These are phyloP conservation scores for Tigriopus japonicus DNA, from an alignment of 1,140 invertebrate genomes.

Conservation along the genomic window DNA sequence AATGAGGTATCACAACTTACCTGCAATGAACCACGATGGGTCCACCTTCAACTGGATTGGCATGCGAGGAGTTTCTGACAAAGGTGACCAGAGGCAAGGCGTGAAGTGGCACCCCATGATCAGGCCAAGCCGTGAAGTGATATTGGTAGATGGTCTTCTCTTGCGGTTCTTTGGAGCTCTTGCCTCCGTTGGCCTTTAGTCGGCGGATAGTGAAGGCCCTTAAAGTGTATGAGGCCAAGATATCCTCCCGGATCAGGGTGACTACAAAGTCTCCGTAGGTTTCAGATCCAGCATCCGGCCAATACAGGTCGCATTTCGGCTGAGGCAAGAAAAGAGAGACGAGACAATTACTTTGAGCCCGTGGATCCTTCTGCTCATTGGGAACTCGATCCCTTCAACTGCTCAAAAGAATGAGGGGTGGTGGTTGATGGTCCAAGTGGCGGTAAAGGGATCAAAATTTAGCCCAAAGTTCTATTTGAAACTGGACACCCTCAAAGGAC, in stretches of 20 bases:
- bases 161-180: conserved; percentile 40
- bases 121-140: conserved; percentile 93
- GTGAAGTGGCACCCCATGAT: conserved; percentile 86
- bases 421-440: too few species aligned
- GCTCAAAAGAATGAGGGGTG: too few species aligned
- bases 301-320: conserved; percentile 95
- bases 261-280: conserved; percentile 77
- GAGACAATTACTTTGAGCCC: not conserved
- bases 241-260: conserved; percentile 63
- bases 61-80: conserved; percentile 66
- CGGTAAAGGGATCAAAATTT: too few species aligned
- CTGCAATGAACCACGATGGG: conserved; percentile 93
- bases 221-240: conserved; percentile 83
- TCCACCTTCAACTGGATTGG: conserved; percentile 59
- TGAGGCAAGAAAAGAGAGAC: conserved; percentile 22
- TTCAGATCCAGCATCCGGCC: conserved; percentile 78
- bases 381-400: too few species aligned
- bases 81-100: conserved; percentile 83
- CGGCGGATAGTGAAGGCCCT: conserved; percentile 49
- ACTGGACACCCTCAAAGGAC: too few species aligned
- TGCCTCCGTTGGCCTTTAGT: conserved; percentile 26
- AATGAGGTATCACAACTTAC: conserved; percentile 27
- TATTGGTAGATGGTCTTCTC: conserved; percentile 75
- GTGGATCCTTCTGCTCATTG: not conserved
- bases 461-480: too few species aligned